Percentiles rank a stretch among this genome's conserved stretches.
These are phyloP conservation scores for Erethizon dorsatum DNA, from an alignment of 2,797 vertebrate genomes.

Conservation along the genomic window DNA sequence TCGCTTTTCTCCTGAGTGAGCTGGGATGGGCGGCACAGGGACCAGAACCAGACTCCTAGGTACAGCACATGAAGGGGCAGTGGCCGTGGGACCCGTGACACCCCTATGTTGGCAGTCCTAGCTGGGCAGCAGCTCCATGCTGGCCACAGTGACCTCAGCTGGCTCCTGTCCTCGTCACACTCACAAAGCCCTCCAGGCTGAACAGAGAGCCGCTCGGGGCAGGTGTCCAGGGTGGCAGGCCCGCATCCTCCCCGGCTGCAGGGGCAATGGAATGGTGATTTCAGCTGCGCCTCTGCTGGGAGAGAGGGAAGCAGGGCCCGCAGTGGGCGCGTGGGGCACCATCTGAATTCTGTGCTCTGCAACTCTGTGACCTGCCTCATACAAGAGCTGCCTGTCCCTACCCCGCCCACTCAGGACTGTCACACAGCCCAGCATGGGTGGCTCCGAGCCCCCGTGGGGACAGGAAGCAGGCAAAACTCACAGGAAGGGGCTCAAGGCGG, in stretches of 20 bases:
- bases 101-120: rapidly evolving
- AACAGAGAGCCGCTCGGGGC: no score
- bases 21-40: not conserved
- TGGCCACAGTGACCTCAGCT: not conserved
- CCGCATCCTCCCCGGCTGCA: not conserved
- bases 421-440: not conserved
- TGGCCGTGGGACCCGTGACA: not conserved
- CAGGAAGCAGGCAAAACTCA: not conserved
- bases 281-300: no score
- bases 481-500: not conserved
- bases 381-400: not conserved
- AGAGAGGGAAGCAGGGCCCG: rapidly evolving
- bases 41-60: not conserved
- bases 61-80: rapidly evolving
- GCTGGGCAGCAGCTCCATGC: not conserved
- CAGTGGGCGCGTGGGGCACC: not conserved
- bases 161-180: not conserved
- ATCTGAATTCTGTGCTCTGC: not conserved
- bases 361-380: no score
- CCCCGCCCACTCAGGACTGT: rapidly evolving
- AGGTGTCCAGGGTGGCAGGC: rapidly evolving
- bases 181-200: not conserved
- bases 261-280: not conserved
- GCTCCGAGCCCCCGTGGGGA: not conserved
- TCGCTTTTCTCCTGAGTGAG: rapidly evolving